Evolutionary conservation across 1,140 invertebrate species (phyloP), one percentile per base, ranked within the genome.

Genomic region (Hyposmocoma kahamanoa): DNA sequence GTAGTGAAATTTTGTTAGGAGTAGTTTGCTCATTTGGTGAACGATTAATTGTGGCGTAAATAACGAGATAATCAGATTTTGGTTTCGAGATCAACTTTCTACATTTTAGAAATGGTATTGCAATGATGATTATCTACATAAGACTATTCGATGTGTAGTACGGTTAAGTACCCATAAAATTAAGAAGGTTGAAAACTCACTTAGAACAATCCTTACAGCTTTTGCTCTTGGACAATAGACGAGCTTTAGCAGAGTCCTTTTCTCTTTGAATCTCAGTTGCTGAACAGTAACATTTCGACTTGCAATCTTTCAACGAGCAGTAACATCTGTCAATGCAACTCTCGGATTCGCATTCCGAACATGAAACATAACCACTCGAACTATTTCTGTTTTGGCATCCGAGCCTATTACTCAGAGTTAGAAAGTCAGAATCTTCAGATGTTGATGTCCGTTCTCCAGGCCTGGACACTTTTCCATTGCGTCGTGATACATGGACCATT

Each of bases 341-440:
- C 57, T 95, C 94, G 8, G 92, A 94, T 64, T 95, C 93, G 65
- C 94, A 96, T 78, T 96, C 95, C 18, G 93, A 95, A 71, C 93
- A 96, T 10, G 93, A 95, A 4, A 95, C 92, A 63, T 95, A 95
- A 5, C 90, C 91, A 54, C 91, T 91, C 6, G 91, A 92, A 58
- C 90, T 91, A 62, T 92, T 92, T 32, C 90, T 85, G 55, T 92
- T 90, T 44, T 91, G 88, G 54, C 89, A 90, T 22, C 84, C 86
- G 3, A 87, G 55, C 22, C 83, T 58, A 64, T 86, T 82, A 36
- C 86, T 86, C 43, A 90, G 56, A 2, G 87, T 89, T 43, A 90
- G 78, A 67, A 90, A 90, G 59, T 90, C 90, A 28, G 91, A 92
- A 67, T 93, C 92, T 63, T 93, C 92, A 1, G 91, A 92, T 3